A percentile compares a stretch with the other conserved stretches of the same genome.
Evolutionary conservation across 2,888 invertebrate genomes (phyloP).

Genomic region (Pollenia amentaria): DNA sequence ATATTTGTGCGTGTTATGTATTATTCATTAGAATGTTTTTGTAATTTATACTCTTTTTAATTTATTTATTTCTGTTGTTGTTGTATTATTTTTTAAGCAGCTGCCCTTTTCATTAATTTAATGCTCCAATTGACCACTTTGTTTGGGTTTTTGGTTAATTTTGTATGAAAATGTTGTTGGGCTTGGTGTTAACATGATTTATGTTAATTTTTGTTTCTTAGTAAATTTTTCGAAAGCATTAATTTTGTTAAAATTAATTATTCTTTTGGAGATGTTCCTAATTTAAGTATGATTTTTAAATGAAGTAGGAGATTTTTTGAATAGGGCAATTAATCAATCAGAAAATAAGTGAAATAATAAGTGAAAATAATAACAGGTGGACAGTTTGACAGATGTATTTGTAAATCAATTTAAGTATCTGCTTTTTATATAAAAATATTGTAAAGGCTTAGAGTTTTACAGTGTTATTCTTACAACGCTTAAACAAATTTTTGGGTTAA

Average conservation of each 20-base stretch:
- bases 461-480: too few relatives aligned
- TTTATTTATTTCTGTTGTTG: not conserved
- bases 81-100: constrained; percentile 4
- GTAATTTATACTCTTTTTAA: constrained; percentile 16
- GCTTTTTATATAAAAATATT: too few relatives aligned
- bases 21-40: not conserved
- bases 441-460: too few relatives aligned
- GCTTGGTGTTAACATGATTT: not conserved
- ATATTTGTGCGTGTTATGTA: constrained; percentile 6
- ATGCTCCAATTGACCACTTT: constrained; percentile 12
- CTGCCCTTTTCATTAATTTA: constrained; percentile 28
- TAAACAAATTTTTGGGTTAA: too few relatives aligned
- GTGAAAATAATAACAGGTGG: not conserved
- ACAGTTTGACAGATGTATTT: too few relatives aligned
- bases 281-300: not conserved
- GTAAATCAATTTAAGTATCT: too few relatives aligned
- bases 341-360: not conserved
- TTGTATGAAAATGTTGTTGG: not conserved
- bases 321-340: not conserved
- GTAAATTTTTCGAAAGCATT: not conserved
- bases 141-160: not conserved
- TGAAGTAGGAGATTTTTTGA: not conserved
- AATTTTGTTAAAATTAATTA: constrained; percentile 32
- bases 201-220: constrained; percentile 15
- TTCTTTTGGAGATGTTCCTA: not conserved